Conservation (phyloP, 2,797 vertebrate species). For the Microchirus variegatus region DNA sequence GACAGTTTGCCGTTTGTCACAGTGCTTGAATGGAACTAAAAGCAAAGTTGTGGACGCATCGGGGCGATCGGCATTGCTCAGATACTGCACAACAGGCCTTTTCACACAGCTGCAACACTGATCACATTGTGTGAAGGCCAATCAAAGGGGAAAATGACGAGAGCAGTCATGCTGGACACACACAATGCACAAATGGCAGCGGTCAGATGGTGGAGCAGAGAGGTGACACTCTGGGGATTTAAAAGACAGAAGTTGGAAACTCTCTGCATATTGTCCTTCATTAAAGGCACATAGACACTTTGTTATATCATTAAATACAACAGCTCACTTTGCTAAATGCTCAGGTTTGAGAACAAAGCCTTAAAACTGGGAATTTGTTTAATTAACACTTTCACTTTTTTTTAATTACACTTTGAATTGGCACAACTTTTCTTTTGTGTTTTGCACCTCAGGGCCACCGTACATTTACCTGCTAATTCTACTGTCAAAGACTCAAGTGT, state of each 20-base stretch:
- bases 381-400: too few relatives aligned
- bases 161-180: conserved; percentile 77
- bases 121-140: conserved; percentile 82
- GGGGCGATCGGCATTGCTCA: conserved; percentile 77
- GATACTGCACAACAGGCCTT: conserved; percentile 81
- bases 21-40: conserved; percentile 81
- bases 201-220: conserved; percentile 73
- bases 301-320: conserved; percentile 4
- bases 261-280: conserved; percentile 8
- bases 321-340: neutral
- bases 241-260: conserved; percentile 57
- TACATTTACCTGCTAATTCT: too few relatives aligned
- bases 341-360: too few relatives aligned
- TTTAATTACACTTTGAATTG: too few relatives aligned
- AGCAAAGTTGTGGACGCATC: conserved; percentile 76
- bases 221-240: conserved; percentile 57
- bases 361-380: too few relatives aligned
- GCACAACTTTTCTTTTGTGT: too few relatives aligned
- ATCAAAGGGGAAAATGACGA: conserved; percentile 84
- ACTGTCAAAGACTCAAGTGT: too few relatives aligned
- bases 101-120: conserved; percentile 83
- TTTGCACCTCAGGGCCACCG: too few relatives aligned
- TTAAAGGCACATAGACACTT: conserved; percentile 8
- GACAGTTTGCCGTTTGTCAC: conserved; percentile 84
- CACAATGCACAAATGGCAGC: conserved; percentile 81